phyloP scores from a whole-genome alignment of 2,113 vertebrate species.

The Mionectes macconnelli region DNA sequence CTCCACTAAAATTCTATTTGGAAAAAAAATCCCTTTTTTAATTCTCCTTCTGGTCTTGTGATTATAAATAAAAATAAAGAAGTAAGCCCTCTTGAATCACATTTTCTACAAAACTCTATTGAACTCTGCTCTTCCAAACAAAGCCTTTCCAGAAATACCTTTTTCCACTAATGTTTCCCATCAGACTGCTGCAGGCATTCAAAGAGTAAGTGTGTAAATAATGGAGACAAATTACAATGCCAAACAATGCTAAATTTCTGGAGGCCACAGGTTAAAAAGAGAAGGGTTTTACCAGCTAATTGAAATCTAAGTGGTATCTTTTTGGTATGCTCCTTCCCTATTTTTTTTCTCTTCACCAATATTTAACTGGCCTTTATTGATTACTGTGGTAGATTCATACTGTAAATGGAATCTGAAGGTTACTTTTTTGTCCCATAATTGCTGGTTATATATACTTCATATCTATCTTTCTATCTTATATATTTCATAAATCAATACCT shows the following conservation, averaged over 20 bases:
- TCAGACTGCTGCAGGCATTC: not conserved
- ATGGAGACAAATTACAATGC: not conserved
- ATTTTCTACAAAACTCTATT: not conserved
- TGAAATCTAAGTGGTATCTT: not conserved
- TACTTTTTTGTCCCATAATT: constrained; percentile 3
- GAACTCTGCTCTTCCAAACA: not conserved
- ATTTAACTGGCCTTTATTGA: constrained; percentile 59
- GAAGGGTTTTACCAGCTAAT: not conserved
- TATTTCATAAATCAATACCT: constrained; percentile 30
- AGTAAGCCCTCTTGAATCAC: not conserved
- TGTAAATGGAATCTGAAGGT: constrained; percentile 28
- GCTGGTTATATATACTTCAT: not conserved
- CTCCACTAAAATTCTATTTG: not conserved
- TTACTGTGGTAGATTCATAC: constrained; percentile 33
- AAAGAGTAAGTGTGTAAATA: not conserved
- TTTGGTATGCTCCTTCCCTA: not conserved
- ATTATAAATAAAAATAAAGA: constrained; percentile 14
- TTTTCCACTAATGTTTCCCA: not conserved
- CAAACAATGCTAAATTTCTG: not conserved
- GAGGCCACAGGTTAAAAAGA: not conserved
- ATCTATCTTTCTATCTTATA: not conserved
- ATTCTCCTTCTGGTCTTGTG: not conserved
- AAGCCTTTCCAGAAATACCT: not conserved
- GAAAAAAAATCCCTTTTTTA: not conserved
- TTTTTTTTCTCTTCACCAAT: constrained; percentile 29